Conservation (phyloP, 2,797 vertebrate genomes). For the Taeniopygia guttata region DNA sequence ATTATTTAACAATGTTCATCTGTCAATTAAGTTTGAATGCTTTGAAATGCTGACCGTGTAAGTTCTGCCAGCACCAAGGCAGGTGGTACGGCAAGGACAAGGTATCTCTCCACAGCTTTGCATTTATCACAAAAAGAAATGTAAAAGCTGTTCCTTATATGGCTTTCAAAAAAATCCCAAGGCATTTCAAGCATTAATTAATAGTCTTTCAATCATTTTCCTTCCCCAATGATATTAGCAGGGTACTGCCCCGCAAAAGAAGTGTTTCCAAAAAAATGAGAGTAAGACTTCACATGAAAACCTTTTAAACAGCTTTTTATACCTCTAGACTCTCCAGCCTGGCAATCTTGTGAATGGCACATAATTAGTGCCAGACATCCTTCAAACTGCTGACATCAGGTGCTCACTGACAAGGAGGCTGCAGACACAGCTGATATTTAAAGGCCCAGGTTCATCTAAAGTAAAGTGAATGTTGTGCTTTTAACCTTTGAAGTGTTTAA, state of each 20-base stretch:
- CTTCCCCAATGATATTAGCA: neutral
- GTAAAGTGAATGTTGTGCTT: slow-evolving; percentile 12
- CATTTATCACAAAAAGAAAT: neutral
- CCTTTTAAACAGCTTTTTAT: slow-evolving; percentile 58
- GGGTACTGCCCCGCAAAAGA: neutral
- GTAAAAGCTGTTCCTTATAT: neutral
- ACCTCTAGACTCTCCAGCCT: slow-evolving; percentile 17
- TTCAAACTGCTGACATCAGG: slow-evolving; percentile 52
- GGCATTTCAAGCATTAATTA: slow-evolving; percentile 35
- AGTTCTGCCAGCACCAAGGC: neutral
- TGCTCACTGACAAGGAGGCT: slow-evolving; percentile 13
- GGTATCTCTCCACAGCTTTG: neutral
- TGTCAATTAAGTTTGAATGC: neutral
- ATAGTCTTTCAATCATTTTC: slow-evolving; percentile 32
- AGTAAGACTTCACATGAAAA: slow-evolving; percentile 18
- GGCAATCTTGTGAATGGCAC: slow-evolving; percentile 51
- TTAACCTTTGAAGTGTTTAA: slow-evolving; percentile 47
- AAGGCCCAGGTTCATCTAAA: slow-evolving; percentile 24
- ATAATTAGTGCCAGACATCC: slow-evolving; percentile 60
- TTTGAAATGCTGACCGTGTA: neutral
- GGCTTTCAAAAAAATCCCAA: neutral
- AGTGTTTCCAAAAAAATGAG: neutral
- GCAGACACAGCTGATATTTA: slow-evolving; percentile 31
- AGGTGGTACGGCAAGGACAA: neutral
- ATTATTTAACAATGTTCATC: neutral